phyloP scores from a whole-genome alignment of 2,113 vertebrate species.

The Cricetomys ansorgei region DNA sequence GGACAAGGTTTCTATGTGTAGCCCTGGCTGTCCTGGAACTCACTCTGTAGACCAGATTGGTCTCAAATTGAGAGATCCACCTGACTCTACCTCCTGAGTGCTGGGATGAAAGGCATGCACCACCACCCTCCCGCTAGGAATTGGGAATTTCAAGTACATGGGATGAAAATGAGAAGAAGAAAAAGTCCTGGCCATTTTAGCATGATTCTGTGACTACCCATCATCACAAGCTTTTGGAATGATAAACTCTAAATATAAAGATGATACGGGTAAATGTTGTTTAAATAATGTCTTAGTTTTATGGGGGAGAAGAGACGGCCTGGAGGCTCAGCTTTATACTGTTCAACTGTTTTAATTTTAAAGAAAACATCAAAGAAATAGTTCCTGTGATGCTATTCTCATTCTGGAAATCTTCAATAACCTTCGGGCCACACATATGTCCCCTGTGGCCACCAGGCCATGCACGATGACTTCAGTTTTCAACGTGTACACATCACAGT shows the following conservation, averaged over 20 bases:
- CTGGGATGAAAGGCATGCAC: no score
- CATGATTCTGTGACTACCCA: not conserved
- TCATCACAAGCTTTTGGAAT: constrained; percentile 59
- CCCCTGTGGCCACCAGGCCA: constrained; percentile 17
- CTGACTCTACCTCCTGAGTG: no score
- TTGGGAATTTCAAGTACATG: not conserved
- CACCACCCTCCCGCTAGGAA: no score
- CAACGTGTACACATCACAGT: accelerated
- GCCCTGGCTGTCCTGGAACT: no score
- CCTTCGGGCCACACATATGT: not conserved
- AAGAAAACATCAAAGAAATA: constrained; percentile 73
- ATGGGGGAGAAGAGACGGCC: constrained; percentile 64
- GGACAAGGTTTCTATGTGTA: no score
- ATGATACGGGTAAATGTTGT: constrained; percentile 68
- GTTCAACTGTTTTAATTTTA: constrained; percentile 75
- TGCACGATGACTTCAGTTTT: accelerated
- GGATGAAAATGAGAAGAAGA: not conserved
- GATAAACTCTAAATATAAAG: constrained; percentile 66
- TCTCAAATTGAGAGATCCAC: no score
- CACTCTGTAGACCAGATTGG: no score
- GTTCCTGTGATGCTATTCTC: not conserved
- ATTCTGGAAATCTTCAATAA: constrained; percentile 43
- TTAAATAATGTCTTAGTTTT: constrained; percentile 60
- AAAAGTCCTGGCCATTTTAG: constrained; percentile 16
- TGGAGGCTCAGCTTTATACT: constrained; percentile 73